Base-by-base conservation (phyloP, 2,888 invertebrate species). In the Volucella inflata region DNA sequence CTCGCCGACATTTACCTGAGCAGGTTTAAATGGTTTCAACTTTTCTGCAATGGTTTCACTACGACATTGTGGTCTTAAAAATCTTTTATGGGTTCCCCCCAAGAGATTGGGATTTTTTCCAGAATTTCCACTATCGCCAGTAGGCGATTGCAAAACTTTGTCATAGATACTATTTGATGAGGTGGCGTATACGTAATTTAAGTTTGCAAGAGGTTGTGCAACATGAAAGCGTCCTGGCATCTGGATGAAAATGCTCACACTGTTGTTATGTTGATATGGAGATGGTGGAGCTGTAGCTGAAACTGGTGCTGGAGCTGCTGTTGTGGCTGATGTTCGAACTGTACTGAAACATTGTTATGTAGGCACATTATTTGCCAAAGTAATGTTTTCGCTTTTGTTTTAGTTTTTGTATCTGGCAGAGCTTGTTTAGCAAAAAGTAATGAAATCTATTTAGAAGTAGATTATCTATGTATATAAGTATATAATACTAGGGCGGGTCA, bases 161-260 rank as follows among this genome's bases (percentile, higher is more conserved):
- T 50, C 57, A 38, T 16, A n/a, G 21, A 8, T 60, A 40, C 59
- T 30, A 50, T 50, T 21, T 40, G 0, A 6, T 55, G 62, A 70
- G 70, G 8, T 55, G 77, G 53, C 77, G 77, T 70, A 70, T 76
- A 76, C 76, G 60, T 76, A 68, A 76, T 53, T 77, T 17, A 10
- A 14, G n/a, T 65, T 40, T 12, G 16, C 57, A 48, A 21, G 44
- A 65, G n/a, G 51, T 50, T 42, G 38, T 57, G 57, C 57, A 48
- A 40, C 11, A 30, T 30, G 30, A 42, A 44, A 21, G 1, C 48
- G 62, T 9, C 46, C 30, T 21, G 9, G 42, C 17, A 17, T 44
- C 16, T 60, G 59, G 40, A 16, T 17, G 12, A 44, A 12, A 12
- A 42, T 60, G 16, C 17, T 12, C 42, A 11, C 21, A 42, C 42